Base-by-base conservation (phyloP, 2,888 invertebrate species). In the Platycheirus albimanus region DNA sequence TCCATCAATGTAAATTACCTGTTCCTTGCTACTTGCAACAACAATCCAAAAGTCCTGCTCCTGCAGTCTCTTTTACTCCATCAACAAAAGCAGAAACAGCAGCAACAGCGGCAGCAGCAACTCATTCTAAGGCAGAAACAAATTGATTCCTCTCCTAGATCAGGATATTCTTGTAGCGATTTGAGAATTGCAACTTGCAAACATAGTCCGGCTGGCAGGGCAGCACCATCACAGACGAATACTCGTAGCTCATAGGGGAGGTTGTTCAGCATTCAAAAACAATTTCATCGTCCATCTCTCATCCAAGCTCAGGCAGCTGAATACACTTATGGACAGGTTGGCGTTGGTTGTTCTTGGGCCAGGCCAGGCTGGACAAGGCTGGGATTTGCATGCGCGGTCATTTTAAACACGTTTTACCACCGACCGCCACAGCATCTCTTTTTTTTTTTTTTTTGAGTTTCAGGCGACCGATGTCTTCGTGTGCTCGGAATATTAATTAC, bases 201-300 rank as follows among this genome's bases (percentile, higher is more conserved):
- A 36, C 41, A 38, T 52, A 41, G 67, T n/a, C 19, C 38, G 15
- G 78, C 47, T 6, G 41, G 52, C 28, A 61, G 56, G 13, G 13
- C 49, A 28, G n/a, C n/a, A 3, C 56, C 51, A 30, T 1, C 38
- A 7, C 52, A 36, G 63, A 43, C 19, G 63, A 69, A 41, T 45
- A n/a, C n/a, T n/a, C n/a, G n/a, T 43, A 24, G 64, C 51, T 49
- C 58, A 58, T 80, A 76, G 80, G 70, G 71, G 81, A 67, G 67
- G 81, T 72, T 81, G 81, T 77, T 56, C 69, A 78, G 58, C 74
- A 58, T 78, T 78, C 83, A 83, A 74, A 78, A 83, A 74, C 72
- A 83, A 83, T 83, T 83, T 83, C 78, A 78, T 74, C 83, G 83
- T 63, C 69, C 83, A 83, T 83, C 83, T 83, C 74, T 83, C 83